Evolutionary conservation across 2,797 vertebrate species (phyloP).

Genomic region (Pseudomugil tenellus): DNA sequence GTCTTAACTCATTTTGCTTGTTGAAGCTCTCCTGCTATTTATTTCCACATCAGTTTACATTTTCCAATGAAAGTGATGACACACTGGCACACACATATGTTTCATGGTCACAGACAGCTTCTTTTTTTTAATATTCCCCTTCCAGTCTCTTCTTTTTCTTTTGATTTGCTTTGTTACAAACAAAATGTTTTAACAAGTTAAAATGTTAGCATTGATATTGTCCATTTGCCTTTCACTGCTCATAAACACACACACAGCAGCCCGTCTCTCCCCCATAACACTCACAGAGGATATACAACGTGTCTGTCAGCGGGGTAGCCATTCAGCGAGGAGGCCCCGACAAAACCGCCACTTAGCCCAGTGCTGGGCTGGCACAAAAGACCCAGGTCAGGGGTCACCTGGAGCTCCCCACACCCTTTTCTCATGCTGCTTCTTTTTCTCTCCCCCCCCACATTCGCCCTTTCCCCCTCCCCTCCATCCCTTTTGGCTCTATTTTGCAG

Average conservation of each 20-base stretch:
- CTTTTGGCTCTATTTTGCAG: constrained; percentile 80
- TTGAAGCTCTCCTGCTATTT: constrained; percentile 73
- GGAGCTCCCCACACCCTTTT: constrained; percentile 86
- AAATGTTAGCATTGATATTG: constrained; percentile 41
- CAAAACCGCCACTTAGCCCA: constrained; percentile 95
- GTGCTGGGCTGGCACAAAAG: constrained; percentile 90
- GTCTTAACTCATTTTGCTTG: constrained; percentile 71
- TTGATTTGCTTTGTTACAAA: constrained; percentile 14
- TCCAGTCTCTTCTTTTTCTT: constrained; percentile 11
- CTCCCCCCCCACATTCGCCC: constrained; percentile 81
- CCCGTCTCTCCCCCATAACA: constrained; percentile 61
- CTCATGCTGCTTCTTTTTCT: constrained; percentile 90
- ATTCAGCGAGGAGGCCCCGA: constrained; percentile 87
- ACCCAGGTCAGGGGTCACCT: constrained; percentile 89
- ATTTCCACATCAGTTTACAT: constrained; percentile 59
- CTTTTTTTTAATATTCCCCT: constrained; percentile 11
- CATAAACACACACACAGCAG: constrained; percentile 60
- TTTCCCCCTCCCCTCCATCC: constrained; percentile 75
- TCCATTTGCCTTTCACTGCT: constrained; percentile 52
- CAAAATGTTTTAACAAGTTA: constrained; percentile 15
- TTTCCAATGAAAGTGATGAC: constrained; percentile 59
- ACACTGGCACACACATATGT: constrained; percentile 30
- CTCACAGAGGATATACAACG: constrained; percentile 89
- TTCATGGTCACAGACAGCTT: constrained; percentile 1
- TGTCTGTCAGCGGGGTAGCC: constrained; percentile 91